phyloP scores from a whole-genome alignment of 2,797 vertebrate species.

The Peromyscus nudipes region DNA sequence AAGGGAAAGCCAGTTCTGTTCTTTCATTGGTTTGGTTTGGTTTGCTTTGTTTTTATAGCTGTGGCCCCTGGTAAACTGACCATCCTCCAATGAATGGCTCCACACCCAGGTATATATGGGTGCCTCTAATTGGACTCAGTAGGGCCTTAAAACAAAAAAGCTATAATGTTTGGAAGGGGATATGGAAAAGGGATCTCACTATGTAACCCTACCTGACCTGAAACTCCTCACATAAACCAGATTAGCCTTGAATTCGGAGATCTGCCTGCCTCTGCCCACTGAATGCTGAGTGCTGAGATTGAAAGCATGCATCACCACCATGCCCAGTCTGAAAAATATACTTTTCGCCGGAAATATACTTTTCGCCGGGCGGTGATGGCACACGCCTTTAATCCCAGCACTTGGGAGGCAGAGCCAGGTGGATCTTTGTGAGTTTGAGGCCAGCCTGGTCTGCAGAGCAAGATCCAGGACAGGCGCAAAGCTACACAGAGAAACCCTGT shows the following conservation, averaged over 20 bases:
- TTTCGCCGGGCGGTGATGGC: neutral
- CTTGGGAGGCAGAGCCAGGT: no score
- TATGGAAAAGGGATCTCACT: neutral
- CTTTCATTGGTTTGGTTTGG: neutral
- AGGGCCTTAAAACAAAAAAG: neutral
- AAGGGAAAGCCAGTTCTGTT: neutral
- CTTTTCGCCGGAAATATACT: neutral
- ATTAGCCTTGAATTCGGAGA: neutral
- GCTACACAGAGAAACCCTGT: no score
- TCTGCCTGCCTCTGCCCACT: neutral
- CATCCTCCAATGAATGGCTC: neutral
- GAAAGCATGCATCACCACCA: neutral
- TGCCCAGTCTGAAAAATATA: neutral
- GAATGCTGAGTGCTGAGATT: neutral
- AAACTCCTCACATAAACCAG: neutral
- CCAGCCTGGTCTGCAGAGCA: no score
- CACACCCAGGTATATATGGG: neutral
- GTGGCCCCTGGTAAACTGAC: neutral
- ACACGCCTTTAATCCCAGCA: no score
- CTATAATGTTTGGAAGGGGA: neutral
- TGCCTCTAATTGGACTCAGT: neutral
- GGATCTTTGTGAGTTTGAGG: no score
- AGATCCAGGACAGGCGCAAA: no score
- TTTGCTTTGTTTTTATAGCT: neutral
- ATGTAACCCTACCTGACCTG: neutral